Evolutionary conservation across 2,888 invertebrate genomes (phyloP).

Genomic region (Xiphydria camelus): DNA sequence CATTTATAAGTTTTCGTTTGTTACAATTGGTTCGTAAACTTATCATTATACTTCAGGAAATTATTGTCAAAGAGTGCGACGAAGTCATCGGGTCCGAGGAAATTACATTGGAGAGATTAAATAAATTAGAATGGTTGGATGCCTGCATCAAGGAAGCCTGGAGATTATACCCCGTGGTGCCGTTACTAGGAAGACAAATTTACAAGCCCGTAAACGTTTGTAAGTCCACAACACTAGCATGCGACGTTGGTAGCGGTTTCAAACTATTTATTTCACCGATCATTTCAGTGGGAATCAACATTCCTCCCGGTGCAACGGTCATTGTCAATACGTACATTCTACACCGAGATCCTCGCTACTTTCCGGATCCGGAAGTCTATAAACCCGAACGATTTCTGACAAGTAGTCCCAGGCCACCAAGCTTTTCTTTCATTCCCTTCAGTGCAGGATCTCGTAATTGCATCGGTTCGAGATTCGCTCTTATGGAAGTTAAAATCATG

Average conservation of each 20-base stretch:
- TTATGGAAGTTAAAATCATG: constrained; percentile 53
- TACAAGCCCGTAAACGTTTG: constrained; percentile 41
- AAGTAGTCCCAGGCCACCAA: constrained; percentile 50
- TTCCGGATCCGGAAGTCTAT: constrained; percentile 60
- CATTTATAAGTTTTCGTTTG: constrained; percentile 1
- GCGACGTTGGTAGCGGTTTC: too few species aligned
- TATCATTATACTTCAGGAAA: constrained; percentile 26
- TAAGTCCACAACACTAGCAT: too few species aligned
- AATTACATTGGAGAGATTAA: constrained; percentile 40
- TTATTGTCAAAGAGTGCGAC: constrained; percentile 43
- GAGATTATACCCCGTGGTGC: constrained; percentile 48
- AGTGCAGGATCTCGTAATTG: constrained; percentile 59
- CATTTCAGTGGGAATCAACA: constrained; percentile 45
- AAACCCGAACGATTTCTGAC: constrained; percentile 62
- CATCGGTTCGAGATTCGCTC: constrained; percentile 54
- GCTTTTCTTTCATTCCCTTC: constrained; percentile 56
- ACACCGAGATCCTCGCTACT: constrained; percentile 59
- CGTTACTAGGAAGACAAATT: constrained; percentile 49
- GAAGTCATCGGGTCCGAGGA: constrained; percentile 29
- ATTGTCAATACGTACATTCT: constrained; percentile 51
- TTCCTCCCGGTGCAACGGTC: constrained; percentile 51
- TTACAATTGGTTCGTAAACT: constrained; percentile 1
- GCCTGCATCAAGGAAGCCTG: constrained; percentile 51
- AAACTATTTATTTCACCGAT: too few species aligned
- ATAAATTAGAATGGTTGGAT: constrained; percentile 47